Evolutionary conservation across 2,797 vertebrate species (phyloP), one percentile per base, ranked within the genome.

Genomic region (Amazona finschi): DNA sequence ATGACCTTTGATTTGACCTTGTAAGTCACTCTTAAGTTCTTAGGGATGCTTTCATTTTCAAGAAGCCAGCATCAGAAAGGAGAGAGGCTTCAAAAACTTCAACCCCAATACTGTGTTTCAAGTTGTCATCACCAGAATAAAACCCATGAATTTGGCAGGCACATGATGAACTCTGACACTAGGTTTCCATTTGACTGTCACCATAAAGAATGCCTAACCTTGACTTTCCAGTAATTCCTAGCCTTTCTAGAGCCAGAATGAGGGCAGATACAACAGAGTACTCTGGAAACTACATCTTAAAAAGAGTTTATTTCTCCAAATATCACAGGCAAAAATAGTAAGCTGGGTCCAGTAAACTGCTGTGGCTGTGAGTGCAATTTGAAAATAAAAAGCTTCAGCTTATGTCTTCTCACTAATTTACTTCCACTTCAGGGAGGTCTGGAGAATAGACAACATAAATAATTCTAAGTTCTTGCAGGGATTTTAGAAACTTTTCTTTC

Each of bases 401-500:
- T 60, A 55, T 38, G 39, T 66, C 64, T 87, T 89, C 70, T 85
- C 25, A 38, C 41, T 75, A 73, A 83, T 46, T 81, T 86, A 21
- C 12, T 69, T 83, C 58, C 25, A 85, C 43, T 71, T 69, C 72
- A 85, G 49, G 14, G 28, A 73, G 87, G 44, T 16, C 22, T 49
- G 47, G 55, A 89, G 50, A 89, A 92, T 1, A 93, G 31, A 60
- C 31, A 85, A 87, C 36, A 85, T 1, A 69, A 44, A 41, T 50
- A 31, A 90, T 76, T 92, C 46, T 25, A 74, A 74, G 12, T 80
- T 92, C 57, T 80, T 91, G 55, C 39, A 36, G 65, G 49, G 46
- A 87, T 67, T 93, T 90, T 36, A 74, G 30, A 75, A 94, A 83
- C 49, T 93, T 71, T 87, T 83, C 33, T 89, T 86, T 49, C 69